A percentile compares a stretch with the other conserved stretches of the same genome.
These are phyloP conservation scores for Machimus atricapillus DNA, from an alignment of 2,888 invertebrate species.

Conservation along the genomic window DNA sequence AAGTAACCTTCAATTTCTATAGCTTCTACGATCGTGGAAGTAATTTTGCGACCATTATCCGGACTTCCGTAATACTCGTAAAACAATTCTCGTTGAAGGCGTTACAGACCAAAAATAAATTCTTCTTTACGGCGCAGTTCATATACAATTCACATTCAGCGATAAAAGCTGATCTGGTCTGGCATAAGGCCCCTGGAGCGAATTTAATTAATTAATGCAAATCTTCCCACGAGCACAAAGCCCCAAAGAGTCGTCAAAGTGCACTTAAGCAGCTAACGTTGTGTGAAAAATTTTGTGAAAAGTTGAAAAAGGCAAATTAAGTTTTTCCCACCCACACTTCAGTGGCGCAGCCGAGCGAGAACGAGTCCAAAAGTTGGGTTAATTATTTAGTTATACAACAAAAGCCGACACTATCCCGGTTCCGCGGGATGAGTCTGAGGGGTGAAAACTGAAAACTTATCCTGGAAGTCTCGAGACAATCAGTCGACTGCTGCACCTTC, in stretches of 20 bases:
- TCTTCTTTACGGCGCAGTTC: background rate
- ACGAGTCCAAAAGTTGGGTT: background rate
- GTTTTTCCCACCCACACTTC: background rate
- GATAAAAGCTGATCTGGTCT: background rate
- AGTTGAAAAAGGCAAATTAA: background rate
- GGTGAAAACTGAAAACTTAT: background rate
- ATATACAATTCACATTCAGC: background rate
- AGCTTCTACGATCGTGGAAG: background rate
- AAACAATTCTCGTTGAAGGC: background rate
- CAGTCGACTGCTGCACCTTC: background rate
- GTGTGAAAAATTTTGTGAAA: background rate
- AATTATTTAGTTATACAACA: background rate
- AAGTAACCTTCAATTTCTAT: background rate
- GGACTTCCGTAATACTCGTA: background rate
- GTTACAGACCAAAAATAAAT: background rate
- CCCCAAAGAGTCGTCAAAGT: background rate
- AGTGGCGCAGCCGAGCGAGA: background rate
- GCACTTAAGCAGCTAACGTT: background rate
- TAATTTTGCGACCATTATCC: background rate
- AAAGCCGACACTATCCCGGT: background rate
- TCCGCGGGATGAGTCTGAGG: background rate
- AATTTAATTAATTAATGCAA: background rate
- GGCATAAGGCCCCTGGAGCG: background rate
- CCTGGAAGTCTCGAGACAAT: background rate
- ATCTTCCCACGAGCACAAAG: background rate